Evolutionary conservation across 2,888 invertebrate species (phyloP), one percentile per base, ranked within the genome.

Genomic region (Chaitophorus viminalis): DNA sequence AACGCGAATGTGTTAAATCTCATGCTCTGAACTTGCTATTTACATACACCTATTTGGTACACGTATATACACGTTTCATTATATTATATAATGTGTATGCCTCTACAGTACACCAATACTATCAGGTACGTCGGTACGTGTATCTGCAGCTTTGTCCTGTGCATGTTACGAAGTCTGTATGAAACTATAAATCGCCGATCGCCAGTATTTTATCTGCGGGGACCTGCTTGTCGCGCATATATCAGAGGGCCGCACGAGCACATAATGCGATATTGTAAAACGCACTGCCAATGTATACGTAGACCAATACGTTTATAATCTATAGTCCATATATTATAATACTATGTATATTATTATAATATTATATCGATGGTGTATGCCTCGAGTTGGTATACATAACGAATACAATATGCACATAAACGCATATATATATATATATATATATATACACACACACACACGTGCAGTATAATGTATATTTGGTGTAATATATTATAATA

Each of bases 121-220:
- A 78, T 78, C 78, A 60, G 33, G 60, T 14, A 65, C n/a, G 60
- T 79, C n/a, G n/a, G 36, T 31, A 65, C n/a, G 60, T 79, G 79
- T 65, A 65, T 65, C 36, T 14, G 46, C 14, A 36, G 79, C 60
- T 65, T 33, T 79, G n/a, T 79, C 8, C 36, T 31, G 33, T 60
- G 60, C 60, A 11, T 18, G 65, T 36, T 54, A 79, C 60, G n/a
- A 60, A 65, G 65, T 36, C 31, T 33, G 8, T 79, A 79, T 36
- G 79, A 79, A 60, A 79, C 79, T n/a, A 79, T 79, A 79, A 79
- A 79, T 79, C 36, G 60, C 79, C 33, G 33, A 36, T 52, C 65
- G n/a, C 25, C 77, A 54, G 77, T 77, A 46, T 60, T 79, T 65
- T 65, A 79, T 60, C 60, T 79, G 6, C 11, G 14, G 46, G 14